These are phyloP conservation scores for Uromys caudimaculatus DNA, from an alignment of 2,797 vertebrate species.

Conservation along the genomic window DNA sequence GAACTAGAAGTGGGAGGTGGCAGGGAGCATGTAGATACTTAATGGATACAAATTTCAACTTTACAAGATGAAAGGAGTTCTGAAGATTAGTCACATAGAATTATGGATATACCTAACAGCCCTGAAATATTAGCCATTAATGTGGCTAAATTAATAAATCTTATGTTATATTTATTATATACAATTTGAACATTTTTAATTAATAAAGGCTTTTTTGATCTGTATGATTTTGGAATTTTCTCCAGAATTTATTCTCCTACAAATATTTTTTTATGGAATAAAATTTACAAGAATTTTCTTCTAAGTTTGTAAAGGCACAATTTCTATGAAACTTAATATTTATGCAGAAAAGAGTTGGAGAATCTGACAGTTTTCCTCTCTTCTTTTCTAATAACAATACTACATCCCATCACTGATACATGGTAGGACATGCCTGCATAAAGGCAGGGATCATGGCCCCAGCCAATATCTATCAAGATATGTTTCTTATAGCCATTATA, in stretches of 20 bases:
- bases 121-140: neutral
- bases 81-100: neutral
- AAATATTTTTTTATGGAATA: constrained; percentile 26
- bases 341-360: constrained; percentile 28
- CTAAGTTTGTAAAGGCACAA: constrained; percentile 67
- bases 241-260: neutral
- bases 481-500: constrained; percentile 82
- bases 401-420: constrained; percentile 56
- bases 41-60: neutral
- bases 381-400: constrained; percentile 66
- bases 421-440: constrained; percentile 43
- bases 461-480: constrained; percentile 81
- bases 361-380: constrained; percentile 72
- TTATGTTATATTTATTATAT: constrained; percentile 5
- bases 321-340: constrained; percentile 44
- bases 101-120: neutral
- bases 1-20: neutral
- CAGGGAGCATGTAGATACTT: neutral
- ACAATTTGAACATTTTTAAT: neutral
- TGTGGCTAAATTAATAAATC: constrained; percentile 10
- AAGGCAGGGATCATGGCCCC: constrained; percentile 76
- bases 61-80: neutral
- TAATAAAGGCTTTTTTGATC: neutral
- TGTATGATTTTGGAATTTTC: neutral
- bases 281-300: constrained; percentile 35